These are phyloP conservation scores for Netelia melanura DNA, from an alignment of 2,888 invertebrate species.

Conservation along the genomic window DNA sequence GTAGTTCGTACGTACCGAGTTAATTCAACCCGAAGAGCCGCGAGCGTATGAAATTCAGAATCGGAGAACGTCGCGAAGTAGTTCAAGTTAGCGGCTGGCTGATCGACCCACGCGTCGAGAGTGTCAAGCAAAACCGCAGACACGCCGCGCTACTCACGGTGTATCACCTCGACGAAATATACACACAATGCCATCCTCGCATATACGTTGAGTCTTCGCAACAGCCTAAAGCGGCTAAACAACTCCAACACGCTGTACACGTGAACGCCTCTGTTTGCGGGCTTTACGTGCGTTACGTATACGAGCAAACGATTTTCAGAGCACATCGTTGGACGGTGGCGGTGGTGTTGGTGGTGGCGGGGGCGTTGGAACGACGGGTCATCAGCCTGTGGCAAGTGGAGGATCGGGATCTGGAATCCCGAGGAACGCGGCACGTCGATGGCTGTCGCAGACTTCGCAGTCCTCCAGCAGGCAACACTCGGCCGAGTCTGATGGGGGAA, in stretches of 20 bases:
- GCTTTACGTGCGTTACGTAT: conserved; percentile 2
- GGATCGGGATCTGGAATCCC: conserved; percentile 83
- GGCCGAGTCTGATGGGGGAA: conserved; percentile 74
- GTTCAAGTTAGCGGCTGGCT: background rate
- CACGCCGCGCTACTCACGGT: background rate
- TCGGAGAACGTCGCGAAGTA: background rate
- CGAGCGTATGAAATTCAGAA: conserved; percentile 14
- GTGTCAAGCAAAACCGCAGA: background rate
- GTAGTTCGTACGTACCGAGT: background rate
- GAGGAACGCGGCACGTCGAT: conserved; percentile 80
- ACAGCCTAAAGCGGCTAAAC: conserved; percentile 27
- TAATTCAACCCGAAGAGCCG: too few species aligned
- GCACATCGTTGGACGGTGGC: conserved; percentile 80
- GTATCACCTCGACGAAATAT: background rate
- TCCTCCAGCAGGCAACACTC: conserved; percentile 80
- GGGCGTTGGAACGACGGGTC: conserved; percentile 71
- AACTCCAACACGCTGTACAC: background rate
- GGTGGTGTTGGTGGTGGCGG: conserved; percentile 56
- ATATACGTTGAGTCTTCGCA: background rate
- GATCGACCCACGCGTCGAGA: conserved; percentile 18
- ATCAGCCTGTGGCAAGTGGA: conserved; percentile 73
- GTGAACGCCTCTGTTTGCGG: background rate
- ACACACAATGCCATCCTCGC: background rate
- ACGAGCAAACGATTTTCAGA: conserved; percentile 73
- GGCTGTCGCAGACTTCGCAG: conserved; percentile 80